Base-by-base conservation (phyloP, 2,888 invertebrate genomes). In the Tupiocoris notatus region DNA sequence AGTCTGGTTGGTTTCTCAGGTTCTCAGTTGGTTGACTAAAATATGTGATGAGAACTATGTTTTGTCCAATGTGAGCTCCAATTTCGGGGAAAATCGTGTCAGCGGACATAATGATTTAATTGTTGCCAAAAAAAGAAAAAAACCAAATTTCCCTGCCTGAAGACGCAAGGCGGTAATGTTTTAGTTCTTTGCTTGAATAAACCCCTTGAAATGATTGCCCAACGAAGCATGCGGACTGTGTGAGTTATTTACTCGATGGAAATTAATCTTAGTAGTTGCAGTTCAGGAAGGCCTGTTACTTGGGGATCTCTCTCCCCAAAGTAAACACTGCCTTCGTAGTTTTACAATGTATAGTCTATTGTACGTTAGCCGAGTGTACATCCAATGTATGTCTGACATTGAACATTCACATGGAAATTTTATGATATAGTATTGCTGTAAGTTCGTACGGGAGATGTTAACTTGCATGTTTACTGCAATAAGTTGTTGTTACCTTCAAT, bases 401-500 rank as follows among this genome's bases (percentile, higher is more conserved):
- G 39, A 39, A 39, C 6, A 39, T 39, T 39, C 39, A 39, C 39
- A 7, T 39, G 39, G 12, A 39, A 39, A 39, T 7, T 39, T 39
- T 39, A 39, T 39, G 39, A 39, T 39, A 39, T 39, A 39, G 39
- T 39, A 39, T 39, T 12, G 39, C 39, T 39, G 39, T 39, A 39
- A 3, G 39, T 39, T 7, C 39, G 3, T 39, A 12, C 3, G 39
- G 39, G 39, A 12, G 39, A 39, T 39, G 39, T 39, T 39, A 39
- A 68, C 59, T 22, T 58, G 23, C 23, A 68, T 68, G 68, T 68
- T 68, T 68, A 68, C 66, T 68, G 58, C 68, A 68, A 58, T 68
- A 68, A 68, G 66, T 66, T 66, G 21, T 56, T 68, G 68, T 68
- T 68, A 68, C 68, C 9, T 57, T 63, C 20, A 58, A 58, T 39